These are phyloP conservation scores for Kryphioiulus occultus DNA, from an alignment of 2,888 invertebrate genomes.

Conservation along the genomic window DNA sequence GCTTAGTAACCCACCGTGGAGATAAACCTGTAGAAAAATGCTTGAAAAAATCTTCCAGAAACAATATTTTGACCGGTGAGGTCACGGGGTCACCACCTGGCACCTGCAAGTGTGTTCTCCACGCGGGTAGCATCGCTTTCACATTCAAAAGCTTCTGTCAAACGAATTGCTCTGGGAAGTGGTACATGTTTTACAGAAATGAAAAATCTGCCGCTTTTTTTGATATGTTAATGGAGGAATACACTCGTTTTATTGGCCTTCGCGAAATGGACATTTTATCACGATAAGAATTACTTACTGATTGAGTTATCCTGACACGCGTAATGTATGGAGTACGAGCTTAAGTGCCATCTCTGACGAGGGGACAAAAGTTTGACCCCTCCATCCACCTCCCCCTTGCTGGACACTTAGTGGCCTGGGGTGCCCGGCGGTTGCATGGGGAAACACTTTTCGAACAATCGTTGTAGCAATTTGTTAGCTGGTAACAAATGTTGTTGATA, in stretches of 20 bases:
- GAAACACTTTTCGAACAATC: background rate
- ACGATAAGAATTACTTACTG: background rate
- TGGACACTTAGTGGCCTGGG: background rate
- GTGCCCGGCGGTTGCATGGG: background rate
- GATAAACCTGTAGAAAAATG: background rate
- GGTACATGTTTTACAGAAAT: background rate
- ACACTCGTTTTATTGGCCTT: conserved; percentile 10
- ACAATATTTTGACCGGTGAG: background rate
- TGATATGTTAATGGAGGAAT: background rate
- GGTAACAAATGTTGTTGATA: conserved; percentile 10
- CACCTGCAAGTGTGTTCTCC: background rate
- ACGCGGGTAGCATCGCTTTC: background rate
- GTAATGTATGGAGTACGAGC: background rate
- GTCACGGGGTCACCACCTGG: conserved; percentile 12
- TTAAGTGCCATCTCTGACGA: background rate
- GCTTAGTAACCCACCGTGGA: background rate
- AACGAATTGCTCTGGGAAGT: background rate
- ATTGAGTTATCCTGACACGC: conserved; percentile 31
- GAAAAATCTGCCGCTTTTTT: background rate
- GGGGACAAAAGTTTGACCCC: background rate
- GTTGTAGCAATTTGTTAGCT: background rate
- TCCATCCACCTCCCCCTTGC: background rate
- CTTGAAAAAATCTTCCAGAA: background rate
- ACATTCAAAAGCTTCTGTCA: conserved; percentile 6
- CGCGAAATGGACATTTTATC: background rate